Percentiles rank a stretch among this genome's conserved stretches.
These are phyloP conservation scores for Patella caerulea DNA, from an alignment of 2,888 invertebrate genomes.

Conservation along the genomic window DNA sequence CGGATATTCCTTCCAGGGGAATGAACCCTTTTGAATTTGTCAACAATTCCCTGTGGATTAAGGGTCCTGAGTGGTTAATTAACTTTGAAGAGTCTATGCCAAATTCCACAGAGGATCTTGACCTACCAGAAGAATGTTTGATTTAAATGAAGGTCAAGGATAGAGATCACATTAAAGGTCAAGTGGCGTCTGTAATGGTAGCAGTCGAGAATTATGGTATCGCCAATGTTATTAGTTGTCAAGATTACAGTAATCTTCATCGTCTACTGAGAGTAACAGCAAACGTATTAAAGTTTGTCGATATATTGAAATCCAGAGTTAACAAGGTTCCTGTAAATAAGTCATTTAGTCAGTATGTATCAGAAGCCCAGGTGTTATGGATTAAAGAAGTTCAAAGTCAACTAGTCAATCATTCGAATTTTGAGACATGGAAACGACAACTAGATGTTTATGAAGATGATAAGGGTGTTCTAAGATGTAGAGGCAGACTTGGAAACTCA, in stretches of 20 bases:
- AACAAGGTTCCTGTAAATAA: neutral
- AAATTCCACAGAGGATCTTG: neutral
- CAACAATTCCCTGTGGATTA: neutral
- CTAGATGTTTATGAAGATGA: conserved; percentile 8
- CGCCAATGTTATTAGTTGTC: neutral
- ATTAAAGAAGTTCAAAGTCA: neutral
- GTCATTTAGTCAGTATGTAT: neutral
- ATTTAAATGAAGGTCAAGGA: neutral
- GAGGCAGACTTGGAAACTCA: neutral
- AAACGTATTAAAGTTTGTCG: neutral
- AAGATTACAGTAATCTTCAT: neutral
- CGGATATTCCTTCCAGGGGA: neutral
- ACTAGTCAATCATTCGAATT: neutral
- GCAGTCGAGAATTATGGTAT: neutral
- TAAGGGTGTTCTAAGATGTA: neutral
- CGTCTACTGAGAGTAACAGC: conserved; percentile 6
- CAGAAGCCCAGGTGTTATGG: neutral
- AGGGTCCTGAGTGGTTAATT: neutral
- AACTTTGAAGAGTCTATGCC: neutral
- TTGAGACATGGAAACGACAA: neutral
- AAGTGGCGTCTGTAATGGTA: neutral
- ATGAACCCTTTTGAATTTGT: conserved; percentile 5
- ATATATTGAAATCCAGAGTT: neutral
- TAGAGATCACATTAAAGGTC: neutral
- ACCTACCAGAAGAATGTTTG: neutral